A percentile compares a stretch with the other conserved stretches of the same genome.
Evolutionary conservation across 2,888 invertebrate species (phyloP).

Genomic region (Eueremaeus valkanovi): DNA sequence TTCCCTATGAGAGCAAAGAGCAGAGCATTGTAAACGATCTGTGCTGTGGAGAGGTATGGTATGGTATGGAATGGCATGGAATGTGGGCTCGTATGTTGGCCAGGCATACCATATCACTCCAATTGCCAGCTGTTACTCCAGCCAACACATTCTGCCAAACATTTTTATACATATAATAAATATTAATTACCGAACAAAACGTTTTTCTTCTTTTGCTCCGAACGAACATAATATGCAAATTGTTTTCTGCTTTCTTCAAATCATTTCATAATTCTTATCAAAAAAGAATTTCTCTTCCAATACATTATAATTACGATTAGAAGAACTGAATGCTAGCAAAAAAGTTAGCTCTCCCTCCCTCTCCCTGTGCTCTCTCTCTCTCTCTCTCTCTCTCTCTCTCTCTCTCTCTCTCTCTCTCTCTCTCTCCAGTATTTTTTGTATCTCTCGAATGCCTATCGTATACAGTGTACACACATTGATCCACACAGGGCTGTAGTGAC

Average conservation of each 20-base stretch:
- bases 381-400: background rate
- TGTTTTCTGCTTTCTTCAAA: background rate
- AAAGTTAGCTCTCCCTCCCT: background rate
- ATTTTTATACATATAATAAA: too few relatives aligned
- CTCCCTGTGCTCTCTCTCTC: background rate
- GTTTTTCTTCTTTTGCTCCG: background rate
- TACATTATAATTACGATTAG: background rate
- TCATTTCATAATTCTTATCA: background rate
- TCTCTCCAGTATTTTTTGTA: background rate
- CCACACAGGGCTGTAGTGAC: background rate
- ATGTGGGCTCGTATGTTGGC: slow-evolving; percentile 1
- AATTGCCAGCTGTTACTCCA: background rate
- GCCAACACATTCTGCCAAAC: background rate
- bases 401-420: background rate
- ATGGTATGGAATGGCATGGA: slow-evolving; percentile 1
- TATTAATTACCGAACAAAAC: background rate
- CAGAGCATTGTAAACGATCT: background rate
- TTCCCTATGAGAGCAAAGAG: background rate
- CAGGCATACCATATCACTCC: background rate
- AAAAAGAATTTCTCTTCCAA: background rate
- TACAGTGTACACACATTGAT: background rate
- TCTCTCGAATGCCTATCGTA: background rate
- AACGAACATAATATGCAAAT: background rate
- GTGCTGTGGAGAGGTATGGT: slow-evolving; percentile 1
- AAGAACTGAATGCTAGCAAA: background rate